phyloP scores from a whole-genome alignment of 2,888 invertebrate genomes.

The Mylabris sibirica region DNA sequence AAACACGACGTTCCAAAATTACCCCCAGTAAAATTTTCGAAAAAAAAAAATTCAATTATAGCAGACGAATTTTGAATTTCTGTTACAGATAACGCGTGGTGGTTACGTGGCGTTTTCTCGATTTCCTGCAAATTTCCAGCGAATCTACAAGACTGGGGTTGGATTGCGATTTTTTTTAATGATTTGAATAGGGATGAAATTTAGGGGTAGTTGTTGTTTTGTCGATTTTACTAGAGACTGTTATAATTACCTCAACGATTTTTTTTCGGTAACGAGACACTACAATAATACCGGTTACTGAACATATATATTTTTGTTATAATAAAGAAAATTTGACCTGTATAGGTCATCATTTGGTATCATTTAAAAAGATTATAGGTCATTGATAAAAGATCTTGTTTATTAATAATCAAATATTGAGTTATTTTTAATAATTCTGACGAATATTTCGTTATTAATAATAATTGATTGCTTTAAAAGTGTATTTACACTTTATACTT shows the following conservation, averaged over 20 bases:
- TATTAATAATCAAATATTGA: slow-evolving; percentile 18
- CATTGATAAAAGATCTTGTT: slow-evolving; percentile 36
- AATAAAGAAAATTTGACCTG: slow-evolving; percentile 43
- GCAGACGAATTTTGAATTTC: no score
- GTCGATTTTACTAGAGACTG: no score
- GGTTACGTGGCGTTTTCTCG: no score
- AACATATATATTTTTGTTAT: slow-evolving; percentile 44
- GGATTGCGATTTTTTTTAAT: no score
- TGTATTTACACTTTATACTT: background rate
- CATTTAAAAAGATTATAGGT: slow-evolving; percentile 47
- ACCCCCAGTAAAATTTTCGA: background rate
- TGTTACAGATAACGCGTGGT: no score
- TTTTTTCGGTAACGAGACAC: slow-evolving; percentile 11
- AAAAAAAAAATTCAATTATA: no score
- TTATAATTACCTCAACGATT: background rate
- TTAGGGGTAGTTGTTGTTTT: no score
- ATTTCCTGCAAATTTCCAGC: no score
- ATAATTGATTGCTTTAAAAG: background rate
- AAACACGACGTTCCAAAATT: background rate
- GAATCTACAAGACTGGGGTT: no score
- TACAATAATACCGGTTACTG: slow-evolving; percentile 38
- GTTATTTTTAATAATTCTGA: background rate
- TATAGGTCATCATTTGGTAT: slow-evolving; percentile 47
- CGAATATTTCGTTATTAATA: background rate
- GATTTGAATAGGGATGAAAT: no score